phyloP scores from a whole-genome alignment of 2,888 invertebrate genomes.

The Caenorhabditis becei region DNA sequence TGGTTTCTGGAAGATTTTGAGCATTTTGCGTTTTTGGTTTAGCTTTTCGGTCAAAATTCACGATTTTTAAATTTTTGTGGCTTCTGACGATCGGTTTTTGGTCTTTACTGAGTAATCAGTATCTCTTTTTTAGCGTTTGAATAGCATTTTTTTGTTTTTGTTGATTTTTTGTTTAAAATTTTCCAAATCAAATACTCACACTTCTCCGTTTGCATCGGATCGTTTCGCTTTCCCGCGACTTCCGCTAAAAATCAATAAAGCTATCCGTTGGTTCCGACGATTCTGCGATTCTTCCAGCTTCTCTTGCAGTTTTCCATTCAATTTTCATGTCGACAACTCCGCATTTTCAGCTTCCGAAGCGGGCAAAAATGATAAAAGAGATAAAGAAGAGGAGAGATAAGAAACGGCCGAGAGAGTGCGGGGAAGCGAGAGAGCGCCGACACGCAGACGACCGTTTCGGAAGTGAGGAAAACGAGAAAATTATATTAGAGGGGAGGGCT shows the following conservation, averaged over 20 bases:
- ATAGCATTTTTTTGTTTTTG: background rate
- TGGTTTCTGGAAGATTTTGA: too few relatives aligned
- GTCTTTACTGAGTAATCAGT: background rate
- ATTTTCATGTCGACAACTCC: background rate
- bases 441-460: constrained; percentile 12
- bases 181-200: constrained; percentile 28
- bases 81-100: too few relatives aligned
- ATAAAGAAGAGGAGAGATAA: constrained; percentile 8
- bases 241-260: constrained; percentile 32
- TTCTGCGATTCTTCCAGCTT: background rate
- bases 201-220: background rate
- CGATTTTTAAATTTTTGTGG: too few relatives aligned
- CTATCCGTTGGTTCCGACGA: too few relatives aligned
- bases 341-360: background rate
- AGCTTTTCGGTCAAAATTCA: too few relatives aligned
- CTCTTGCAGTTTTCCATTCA: background rate
- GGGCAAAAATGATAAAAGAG: background rate
- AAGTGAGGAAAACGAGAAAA: constrained; percentile 12
- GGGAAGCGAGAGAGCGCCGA: background rate
- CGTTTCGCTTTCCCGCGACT: background rate
- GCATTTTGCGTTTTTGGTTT: too few relatives aligned
- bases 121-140: background rate
- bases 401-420: background rate
- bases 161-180: background rate
- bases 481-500: constrained; percentile 1